phyloP scores from a whole-genome alignment of 2,113 vertebrate genomes.

The Silurus glanis region DNA sequence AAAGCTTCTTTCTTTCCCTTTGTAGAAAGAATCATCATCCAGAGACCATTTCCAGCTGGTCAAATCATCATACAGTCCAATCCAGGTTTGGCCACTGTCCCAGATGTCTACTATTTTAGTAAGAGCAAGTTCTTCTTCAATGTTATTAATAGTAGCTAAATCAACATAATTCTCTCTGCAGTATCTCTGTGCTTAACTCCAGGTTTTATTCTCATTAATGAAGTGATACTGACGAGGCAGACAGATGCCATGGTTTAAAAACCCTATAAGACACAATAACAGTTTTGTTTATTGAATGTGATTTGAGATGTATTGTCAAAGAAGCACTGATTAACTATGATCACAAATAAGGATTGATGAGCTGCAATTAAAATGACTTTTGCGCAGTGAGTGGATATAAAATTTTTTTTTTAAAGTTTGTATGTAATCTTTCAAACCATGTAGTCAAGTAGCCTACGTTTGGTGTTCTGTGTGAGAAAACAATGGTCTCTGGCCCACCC shows the following conservation, averaged over 20 bases:
- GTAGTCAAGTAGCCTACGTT: too few relatives aligned
- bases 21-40: constrained; percentile 31
- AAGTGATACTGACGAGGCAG: constrained; percentile 31
- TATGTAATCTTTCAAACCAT: too few relatives aligned
- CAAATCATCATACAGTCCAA: constrained; percentile 15
- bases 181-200: constrained; percentile 36
- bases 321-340: not conserved
- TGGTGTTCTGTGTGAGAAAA: too few relatives aligned
- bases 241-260: not conserved
- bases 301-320: not conserved
- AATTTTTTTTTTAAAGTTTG: too few relatives aligned
- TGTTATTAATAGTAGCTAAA: not conserved
- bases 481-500: too few relatives aligned
- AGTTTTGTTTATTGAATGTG: not conserved
- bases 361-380: too few relatives aligned
- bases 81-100: not conserved
- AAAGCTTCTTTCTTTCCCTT: constrained; percentile 33
- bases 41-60: constrained; percentile 28
- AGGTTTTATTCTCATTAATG: constrained; percentile 8
- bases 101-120: not conserved
- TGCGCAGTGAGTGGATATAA: too few relatives aligned
- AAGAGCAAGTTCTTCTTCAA: not conserved
- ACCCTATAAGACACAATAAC: not conserved
- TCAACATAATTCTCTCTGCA: constrained; percentile 6
- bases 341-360: not conserved